phyloP scores from a whole-genome alignment of 2,797 vertebrate genomes.

The Melanotaenia boesemani region DNA sequence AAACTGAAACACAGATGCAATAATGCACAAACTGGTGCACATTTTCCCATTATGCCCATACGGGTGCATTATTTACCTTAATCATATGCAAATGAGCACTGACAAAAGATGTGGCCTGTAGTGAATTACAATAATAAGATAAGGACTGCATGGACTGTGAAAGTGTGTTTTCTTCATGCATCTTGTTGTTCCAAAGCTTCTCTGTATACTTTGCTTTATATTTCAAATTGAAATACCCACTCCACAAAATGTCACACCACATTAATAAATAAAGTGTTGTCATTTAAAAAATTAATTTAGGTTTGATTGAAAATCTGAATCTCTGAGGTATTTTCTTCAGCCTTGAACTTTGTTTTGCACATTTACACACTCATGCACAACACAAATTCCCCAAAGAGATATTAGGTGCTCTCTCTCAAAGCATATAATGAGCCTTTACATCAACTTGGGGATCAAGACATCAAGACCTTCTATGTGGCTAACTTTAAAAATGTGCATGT shows the following conservation, averaged over 20 bases:
- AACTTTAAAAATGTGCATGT: conserved; percentile 29
- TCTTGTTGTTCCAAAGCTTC: conserved; percentile 27
- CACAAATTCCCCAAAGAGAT: conserved; percentile 38
- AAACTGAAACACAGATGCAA: neutral
- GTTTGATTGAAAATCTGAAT: conserved; percentile 63
- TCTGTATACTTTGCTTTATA: conserved; percentile 32
- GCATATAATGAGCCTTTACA: conserved; percentile 59
- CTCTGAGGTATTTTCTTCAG: conserved; percentile 58
- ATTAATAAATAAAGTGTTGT: conserved; percentile 48
- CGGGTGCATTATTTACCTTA: neutral
- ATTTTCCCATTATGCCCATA: neutral
- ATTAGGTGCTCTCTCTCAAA: conserved; percentile 45
- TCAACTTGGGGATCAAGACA: conserved; percentile 39
- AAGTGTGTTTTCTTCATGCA: conserved; percentile 36
- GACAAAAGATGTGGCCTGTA: conserved; percentile 24
- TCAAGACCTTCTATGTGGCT: conserved; percentile 20
- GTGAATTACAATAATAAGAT: conserved; percentile 44
- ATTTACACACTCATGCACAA: conserved; percentile 36
- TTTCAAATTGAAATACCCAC: conserved; percentile 51
- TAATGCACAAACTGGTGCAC: conserved; percentile 4
- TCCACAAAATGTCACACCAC: conserved; percentile 44
- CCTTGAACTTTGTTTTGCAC: conserved; percentile 45
- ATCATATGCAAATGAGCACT: conserved; percentile 36
- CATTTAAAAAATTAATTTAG: conserved; percentile 51
- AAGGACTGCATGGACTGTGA: conserved; percentile 14